Evolutionary conservation across 1,140 invertebrate genomes (phyloP), one percentile per base, ranked within the genome.

Genomic region (Brachionus manjavacas): DNA sequence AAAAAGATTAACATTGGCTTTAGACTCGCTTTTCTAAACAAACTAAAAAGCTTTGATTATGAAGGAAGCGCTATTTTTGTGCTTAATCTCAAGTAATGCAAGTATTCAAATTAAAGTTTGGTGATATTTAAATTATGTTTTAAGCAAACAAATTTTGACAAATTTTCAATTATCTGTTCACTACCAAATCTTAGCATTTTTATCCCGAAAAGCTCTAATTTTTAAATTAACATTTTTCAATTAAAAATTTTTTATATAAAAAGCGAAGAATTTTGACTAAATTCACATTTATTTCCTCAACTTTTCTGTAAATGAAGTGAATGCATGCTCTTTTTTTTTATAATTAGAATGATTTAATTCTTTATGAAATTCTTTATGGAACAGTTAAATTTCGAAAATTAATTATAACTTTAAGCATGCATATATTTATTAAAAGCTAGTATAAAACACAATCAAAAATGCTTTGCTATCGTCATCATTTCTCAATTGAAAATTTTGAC

Each of bases 211-310:
- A 72, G 28, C 14, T 35, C 39, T 31, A 43, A 23, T 31, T 72
- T 43, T 72, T 43, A 28, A 72, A 72, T 72, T 72, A 43, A 14
- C 39, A 43, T 72, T 72, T 23, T 72, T 72, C 39, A n/a, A 72
- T 72, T 43, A 39, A 3, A 72, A 43, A 14, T 43, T n/a, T 39
- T 72, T 25, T 72, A 72, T 20, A 35, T 39, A 39, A 39, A 72
- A 72, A 43, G 68, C 3, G 7, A 20, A 39, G 11, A 72, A 16
- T 39, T 39, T 72, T 12, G 16, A 72, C 39, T 72, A 39, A n/a
- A 72, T 72, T 35, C 16, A 72, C 16, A 43, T 25, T 39, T 72
- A 25, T 39, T 72, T 35, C 39, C 31, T 43, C 25, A 12, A 31
- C 39, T 16, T 35, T 46, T 20, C 4, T 43, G 39, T 39, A 8